A percentile compares a stretch with the other conserved stretches of the same genome.
Conservation (phyloP, 2,888 invertebrate genomes). For the Ptilodon capucinus region DNA sequence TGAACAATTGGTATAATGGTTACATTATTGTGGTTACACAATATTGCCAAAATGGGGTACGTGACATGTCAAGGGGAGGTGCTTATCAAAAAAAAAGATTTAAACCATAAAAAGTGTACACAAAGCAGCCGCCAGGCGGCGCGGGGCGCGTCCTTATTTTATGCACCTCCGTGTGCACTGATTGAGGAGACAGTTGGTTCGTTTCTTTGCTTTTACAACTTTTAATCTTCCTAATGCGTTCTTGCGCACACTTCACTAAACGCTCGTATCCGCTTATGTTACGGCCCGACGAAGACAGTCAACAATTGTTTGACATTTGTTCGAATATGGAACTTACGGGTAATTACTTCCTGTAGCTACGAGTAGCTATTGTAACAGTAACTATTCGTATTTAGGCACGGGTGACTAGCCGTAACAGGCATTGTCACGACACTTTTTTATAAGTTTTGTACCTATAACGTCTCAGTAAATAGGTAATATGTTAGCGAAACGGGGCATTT, state of each 20-base stretch:
- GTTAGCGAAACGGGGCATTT: no score
- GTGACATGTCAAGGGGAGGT: no score
- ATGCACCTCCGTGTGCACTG: slow-evolving; percentile 31
- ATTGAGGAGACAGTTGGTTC: slow-evolving; percentile 45
- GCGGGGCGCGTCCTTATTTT: slow-evolving; percentile 25
- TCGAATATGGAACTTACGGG: background rate
- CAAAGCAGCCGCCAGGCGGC: slow-evolving; percentile 6
- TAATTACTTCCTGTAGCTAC: background rate
- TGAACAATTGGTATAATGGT: no score
- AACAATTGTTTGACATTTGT: background rate
- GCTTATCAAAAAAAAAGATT: no score
- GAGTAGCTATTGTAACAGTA: no score
- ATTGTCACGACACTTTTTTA: no score
- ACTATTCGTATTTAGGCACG: no score
- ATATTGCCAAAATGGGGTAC: no score
- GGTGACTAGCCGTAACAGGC: no score
- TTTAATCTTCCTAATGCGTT: slow-evolving; percentile 80
- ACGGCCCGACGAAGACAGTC: slow-evolving; percentile 13
- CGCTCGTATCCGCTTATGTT: slow-evolving; percentile 52
- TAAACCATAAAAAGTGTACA: background rate
- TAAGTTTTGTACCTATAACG: no score
- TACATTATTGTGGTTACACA: no score
- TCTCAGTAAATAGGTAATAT: no score
- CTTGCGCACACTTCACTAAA: slow-evolving; percentile 65
- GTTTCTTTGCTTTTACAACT: slow-evolving; percentile 72